phyloP scores from a whole-genome alignment of 1,140 invertebrate species.

The Diorhabda carinulata region DNA sequence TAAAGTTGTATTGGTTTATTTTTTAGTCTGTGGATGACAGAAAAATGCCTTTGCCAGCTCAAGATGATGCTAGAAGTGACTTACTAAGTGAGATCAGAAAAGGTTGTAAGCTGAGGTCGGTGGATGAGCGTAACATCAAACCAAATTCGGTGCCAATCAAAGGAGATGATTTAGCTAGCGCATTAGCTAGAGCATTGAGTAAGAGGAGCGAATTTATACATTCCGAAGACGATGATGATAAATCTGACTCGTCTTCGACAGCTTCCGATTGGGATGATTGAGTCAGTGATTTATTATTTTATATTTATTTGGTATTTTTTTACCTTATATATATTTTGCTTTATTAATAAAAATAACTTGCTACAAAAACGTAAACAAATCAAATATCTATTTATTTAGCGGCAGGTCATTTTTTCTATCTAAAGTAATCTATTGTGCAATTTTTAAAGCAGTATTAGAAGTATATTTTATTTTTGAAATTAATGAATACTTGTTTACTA shows the following conservation, averaged over 20 bases:
- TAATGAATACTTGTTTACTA: too few species aligned
- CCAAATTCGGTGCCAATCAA: conserved; percentile 27
- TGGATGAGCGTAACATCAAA: conserved; percentile 41
- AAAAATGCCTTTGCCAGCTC: conserved; percentile 41
- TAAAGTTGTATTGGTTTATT: neutral
- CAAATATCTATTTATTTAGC: too few species aligned
- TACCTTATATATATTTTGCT: conserved; percentile 3
- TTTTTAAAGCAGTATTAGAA: too few species aligned
- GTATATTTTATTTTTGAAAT: too few species aligned
- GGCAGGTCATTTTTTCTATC: too few species aligned
- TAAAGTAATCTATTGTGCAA: too few species aligned
- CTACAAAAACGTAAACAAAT: neutral
- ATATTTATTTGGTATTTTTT: conserved; percentile 6
- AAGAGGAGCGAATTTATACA: conserved; percentile 68
- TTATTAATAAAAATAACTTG: neutral
- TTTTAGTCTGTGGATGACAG: conserved; percentile 58
- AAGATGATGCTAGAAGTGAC: conserved; percentile 60
- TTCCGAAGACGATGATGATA: conserved; percentile 57
- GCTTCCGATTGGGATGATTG: conserved; percentile 63
- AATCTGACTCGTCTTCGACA: conserved; percentile 56
- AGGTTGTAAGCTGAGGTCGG: conserved; percentile 69
- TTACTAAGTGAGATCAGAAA: conserved; percentile 75
- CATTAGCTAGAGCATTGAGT: conserved; percentile 71
- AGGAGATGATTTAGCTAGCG: conserved; percentile 65
- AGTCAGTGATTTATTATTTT: conserved; percentile 6